These are phyloP conservation scores for Chironomus striatipennis DNA, from an alignment of 1,140 invertebrate genomes.

Conservation along the genomic window DNA sequence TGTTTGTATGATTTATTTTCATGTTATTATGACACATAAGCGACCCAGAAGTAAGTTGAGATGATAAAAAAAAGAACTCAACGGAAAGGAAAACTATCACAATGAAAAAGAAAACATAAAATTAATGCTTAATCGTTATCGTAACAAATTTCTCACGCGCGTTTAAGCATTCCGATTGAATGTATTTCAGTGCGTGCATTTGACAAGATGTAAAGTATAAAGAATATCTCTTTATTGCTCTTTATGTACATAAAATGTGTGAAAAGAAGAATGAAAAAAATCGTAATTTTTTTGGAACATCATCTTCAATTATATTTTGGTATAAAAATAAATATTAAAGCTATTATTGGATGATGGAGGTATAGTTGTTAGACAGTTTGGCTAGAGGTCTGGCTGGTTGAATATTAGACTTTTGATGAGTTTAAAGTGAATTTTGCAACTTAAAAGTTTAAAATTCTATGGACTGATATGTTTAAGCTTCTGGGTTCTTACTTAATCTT, in stretches of 20 bases:
- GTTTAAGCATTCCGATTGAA: neutral
- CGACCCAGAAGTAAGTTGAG: neutral
- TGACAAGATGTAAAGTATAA: neutral
- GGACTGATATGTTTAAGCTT: no score
- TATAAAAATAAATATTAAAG: neutral
- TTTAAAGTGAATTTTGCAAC: no score
- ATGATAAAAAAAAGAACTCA: no score
- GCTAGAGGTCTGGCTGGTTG: no score
- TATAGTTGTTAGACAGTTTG: no score
- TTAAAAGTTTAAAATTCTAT: no score
- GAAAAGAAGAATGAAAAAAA: neutral
- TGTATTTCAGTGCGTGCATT: neutral
- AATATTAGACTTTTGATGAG: no score
- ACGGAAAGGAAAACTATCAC: neutral
- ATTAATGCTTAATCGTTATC: neutral
- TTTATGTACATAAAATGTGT: neutral
- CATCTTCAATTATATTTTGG: neutral
- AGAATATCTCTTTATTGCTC: neutral
- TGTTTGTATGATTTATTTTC: constrained; percentile 14
- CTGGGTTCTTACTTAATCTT: no score
- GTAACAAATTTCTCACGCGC: constrained; percentile 19
- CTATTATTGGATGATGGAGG: no score
- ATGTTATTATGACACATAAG: constrained; percentile 14
- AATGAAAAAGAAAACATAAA: neutral
- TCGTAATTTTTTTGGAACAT: no score